Base-by-base conservation (phyloP, 1,140 invertebrate species). In the Magallana angulata region DNA sequence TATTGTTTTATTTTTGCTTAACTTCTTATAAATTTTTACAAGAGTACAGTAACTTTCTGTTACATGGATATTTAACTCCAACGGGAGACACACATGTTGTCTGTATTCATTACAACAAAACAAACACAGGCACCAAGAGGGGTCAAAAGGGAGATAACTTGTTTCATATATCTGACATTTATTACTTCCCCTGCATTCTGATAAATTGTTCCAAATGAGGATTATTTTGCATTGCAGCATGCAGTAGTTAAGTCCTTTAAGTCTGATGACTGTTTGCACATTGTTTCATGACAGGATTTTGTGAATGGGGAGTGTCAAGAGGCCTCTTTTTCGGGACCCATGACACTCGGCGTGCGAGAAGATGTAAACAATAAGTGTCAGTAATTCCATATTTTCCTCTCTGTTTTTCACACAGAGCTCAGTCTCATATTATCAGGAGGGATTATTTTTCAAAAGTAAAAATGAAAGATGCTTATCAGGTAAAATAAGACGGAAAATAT, bases 381-480 rank as follows among this genome's bases (percentile, higher is more conserved):
- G 68, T 9, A 30, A 71, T 11, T 11, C n/a, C 24, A 7, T 12
- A 30, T 76, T 76, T 76, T 76, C 30, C 68, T 76, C 30, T 76
- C 68, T 76, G 68, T 36, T 30, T 48, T 76, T 76, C 18, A 76
- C 68, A 76, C 18, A 71, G 68, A 30, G 68, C 24, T 76, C 68
- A 76, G 68, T 11, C 24, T 76, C 68, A 18, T 8, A 76, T 11
- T 76, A 24, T 76, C 18, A 12, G 6, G 7, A 76, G 24, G 24
- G 24, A 76, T 76, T 76, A 30, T 36, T 30, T 76, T 76, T 36
- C 68, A 76, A 76, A 76, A 76, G 68, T 76, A 30, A 76, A 48
- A 76, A 76, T 12, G 68, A 76, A 76, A 76, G 68, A 76, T 76
- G 68, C 68, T 76, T 76, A 76, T 76, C 68, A 30, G 24, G 68